Evolutionary conservation across 2,113 vertebrate genomes (phyloP), one percentile per base, ranked within the genome.

Genomic region (Indri indri): DNA sequence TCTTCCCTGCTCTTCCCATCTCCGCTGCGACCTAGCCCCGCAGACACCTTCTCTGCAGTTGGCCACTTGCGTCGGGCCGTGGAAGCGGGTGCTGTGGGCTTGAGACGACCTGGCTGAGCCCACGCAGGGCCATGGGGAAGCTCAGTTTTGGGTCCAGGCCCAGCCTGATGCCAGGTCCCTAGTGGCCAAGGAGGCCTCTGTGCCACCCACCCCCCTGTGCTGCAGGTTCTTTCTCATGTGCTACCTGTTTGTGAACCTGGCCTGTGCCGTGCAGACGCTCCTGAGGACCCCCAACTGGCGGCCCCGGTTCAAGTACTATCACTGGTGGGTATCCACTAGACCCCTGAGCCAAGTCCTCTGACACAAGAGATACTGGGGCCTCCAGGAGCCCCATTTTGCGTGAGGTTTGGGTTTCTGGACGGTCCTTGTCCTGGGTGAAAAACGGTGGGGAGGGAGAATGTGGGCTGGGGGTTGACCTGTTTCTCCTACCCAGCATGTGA

Each of bases 191-290:
- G 68, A 52, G 70, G 77, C 47, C 74, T 83, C 27, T 79, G 25
- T 50, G 57, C 94, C 94, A 54, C 13, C 59, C 25, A 34, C 11
- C 34, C 85, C 80, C 86, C 90, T 92, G 91, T 96, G 59, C 93
- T 59, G 65, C 98, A 99, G 99, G 99, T 99, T 99, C 98, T 99
- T 99, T 98, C 96, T 99, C 98, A 99, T 99, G 99, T 99, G 99
- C 94, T 99, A 99, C 98, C 99, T 99, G 88, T 99, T 99, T 96
- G 99, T 99, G 94, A 99, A 99, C 97, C 98, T 99, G 71, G 99
- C 99, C 0, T 99, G 99, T 97, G 99, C 99, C 1, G 99, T 99
- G 23, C 99, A 99, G 98, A 99, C 99, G 0, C 99, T 99, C 47
- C 98, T 99, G 50, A 98, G 99, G 71, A 99, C 99, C 42, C 99